Evolutionary conservation across 2,113 vertebrate genomes (phyloP).

Genomic region (Zootoca vivipara): DNA sequence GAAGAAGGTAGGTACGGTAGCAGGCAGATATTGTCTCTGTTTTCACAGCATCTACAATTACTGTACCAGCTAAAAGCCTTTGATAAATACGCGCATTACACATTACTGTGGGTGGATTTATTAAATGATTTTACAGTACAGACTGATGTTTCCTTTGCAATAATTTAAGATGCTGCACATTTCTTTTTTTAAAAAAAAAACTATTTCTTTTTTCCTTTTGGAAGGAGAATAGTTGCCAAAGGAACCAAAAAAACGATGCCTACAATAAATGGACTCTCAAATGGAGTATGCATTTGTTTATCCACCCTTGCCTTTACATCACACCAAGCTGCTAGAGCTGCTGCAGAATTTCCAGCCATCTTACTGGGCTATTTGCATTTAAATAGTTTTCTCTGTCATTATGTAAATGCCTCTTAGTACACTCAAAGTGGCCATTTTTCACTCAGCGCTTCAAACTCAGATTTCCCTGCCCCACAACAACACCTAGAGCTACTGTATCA

Average conservation of each 20-base stretch:
- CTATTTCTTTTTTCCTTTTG: not conserved
- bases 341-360: slow-evolving; percentile 62
- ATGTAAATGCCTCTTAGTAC: slow-evolving; percentile 66
- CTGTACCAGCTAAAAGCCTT: slow-evolving; percentile 12
- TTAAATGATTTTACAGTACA: slow-evolving; percentile 11
- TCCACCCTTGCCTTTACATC: slow-evolving; percentile 55
- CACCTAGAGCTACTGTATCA: not conserved
- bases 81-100: not conserved
- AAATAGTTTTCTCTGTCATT: slow-evolving; percentile 77
- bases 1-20: slow-evolving; percentile 12
- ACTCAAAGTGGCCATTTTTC: slow-evolving; percentile 66
- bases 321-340: slow-evolving; percentile 61
- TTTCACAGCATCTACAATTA: not conserved
- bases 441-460: not conserved
- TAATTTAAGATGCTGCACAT: not conserved
- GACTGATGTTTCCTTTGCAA: not conserved
- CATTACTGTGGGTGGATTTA: not conserved
- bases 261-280: slow-evolving; percentile 50
- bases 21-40: not conserved
- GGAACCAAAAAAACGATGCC: slow-evolving; percentile 46
- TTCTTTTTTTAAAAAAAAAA: not conserved
- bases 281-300: slow-evolving; percentile 67
- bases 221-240: slow-evolving; percentile 50
- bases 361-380: slow-evolving; percentile 75
- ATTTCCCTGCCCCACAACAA: not conserved